Evolutionary conservation across 2,888 invertebrate genomes (phyloP), one percentile per base, ranked within the genome.

Genomic region (Malacosoma neustria): DNA sequence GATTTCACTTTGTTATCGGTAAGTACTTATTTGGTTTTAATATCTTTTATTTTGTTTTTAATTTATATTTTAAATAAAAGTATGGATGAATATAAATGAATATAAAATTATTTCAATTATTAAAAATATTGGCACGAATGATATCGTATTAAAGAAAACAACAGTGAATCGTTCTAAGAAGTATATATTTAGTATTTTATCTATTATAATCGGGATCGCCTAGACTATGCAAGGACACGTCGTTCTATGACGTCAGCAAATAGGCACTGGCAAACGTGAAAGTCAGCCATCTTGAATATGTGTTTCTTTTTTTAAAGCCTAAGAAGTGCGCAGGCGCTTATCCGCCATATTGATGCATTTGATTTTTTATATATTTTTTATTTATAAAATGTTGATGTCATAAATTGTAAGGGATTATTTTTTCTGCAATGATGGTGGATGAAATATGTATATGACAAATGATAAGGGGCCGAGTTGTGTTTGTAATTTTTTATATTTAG

Each of bases 261-360:
- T 82, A 84, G 79, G 71, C 65, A 82, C 82, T 84, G 81, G 52
- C 22, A 22, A 5, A 22, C 74, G 76, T 72, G 80, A 79, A 80
- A 80, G 77, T 73, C 84, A 55, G 85, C 85, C 85, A 85, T 85
- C 69, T 85, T 84, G 80, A 53, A 65, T 65, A 53, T 72, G 65
- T 77, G 65, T 63, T 76, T 74, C 76, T 84, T 84, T n/a, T 75
- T 77, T 82, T 71, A 65, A 82, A 82, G 72, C 82, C 80, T 77
- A 80, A 68, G 51, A 72, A 75, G 66, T 76, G 75, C 76, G 76
- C 75, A 59, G 54, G 74, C 76, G 72, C 75, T 49, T 39, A 48
- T 49, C 58, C 61, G 65, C 69, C 72, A 70, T 73, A 51, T 65
- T 72, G 65, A 44, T 51, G 54, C 55, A 53, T 65, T 69, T 54